These are phyloP conservation scores for Dunckerocampus dactyliophorus DNA, from an alignment of 2,113 vertebrate species.

Conservation along the genomic window DNA sequence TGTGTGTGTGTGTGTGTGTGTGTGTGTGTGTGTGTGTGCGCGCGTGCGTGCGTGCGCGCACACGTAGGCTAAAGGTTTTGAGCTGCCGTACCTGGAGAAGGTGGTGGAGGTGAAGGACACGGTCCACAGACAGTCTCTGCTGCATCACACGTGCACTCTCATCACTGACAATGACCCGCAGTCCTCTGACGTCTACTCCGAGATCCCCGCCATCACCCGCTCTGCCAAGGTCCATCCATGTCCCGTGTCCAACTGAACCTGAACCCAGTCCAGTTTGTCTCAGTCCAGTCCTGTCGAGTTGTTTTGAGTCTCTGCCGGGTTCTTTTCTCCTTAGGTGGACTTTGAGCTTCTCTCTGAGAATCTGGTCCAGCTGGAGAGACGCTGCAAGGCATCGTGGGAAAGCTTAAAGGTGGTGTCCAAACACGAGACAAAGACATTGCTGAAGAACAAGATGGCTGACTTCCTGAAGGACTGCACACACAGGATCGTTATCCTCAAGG, in stretches of 20 bases:
- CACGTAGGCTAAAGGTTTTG: constrained; percentile 86
- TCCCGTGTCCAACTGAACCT: not conserved
- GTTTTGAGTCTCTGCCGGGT: not conserved
- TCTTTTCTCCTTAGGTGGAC: constrained; percentile 76
- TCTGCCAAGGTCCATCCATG: constrained; percentile 84
- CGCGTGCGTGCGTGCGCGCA: constrained; percentile 2
- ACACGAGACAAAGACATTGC: constrained; percentile 77
- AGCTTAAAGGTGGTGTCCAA: constrained; percentile 86
- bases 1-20: constrained; percentile 18
- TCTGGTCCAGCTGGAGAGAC: constrained; percentile 84
- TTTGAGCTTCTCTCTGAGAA: constrained; percentile 89
- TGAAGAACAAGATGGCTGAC: constrained; percentile 86
- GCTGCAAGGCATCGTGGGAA: constrained; percentile 86
- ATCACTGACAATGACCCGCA: constrained; percentile 85
- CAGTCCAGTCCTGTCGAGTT: not conserved
- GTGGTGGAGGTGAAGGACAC: constrained; percentile 98
- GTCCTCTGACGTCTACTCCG: constrained; percentile 89
- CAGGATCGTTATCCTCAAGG: constrained; percentile 83
- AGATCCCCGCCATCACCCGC: constrained; percentile 86
- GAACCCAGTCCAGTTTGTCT: not conserved
- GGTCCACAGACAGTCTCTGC: constrained; percentile 87
- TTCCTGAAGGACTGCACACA: constrained; percentile 89
- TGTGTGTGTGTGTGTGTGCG: constrained; percentile 9
- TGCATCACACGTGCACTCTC: constrained; percentile 86
- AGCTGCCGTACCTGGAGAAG: constrained; percentile 93